Evolutionary conservation across 1,140 invertebrate genomes (phyloP).

Genomic region (Psilanteris sp.): DNA sequence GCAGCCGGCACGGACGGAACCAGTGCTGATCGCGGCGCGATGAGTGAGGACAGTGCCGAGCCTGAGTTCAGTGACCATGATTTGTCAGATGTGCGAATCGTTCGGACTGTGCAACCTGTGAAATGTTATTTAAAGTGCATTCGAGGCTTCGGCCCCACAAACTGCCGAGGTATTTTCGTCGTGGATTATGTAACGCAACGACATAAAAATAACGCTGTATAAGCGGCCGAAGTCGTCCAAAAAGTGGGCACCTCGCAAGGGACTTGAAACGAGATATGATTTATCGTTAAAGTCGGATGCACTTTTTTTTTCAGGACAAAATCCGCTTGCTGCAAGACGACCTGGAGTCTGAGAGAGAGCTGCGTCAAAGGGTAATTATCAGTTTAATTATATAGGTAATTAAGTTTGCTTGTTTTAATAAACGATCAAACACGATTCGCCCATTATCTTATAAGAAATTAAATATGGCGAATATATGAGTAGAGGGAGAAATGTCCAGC

Average conservation of each 20-base stretch:
- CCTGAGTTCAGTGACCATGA: too few relatives aligned
- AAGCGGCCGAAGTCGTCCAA: neutral
- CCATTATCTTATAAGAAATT: conserved; percentile 34
- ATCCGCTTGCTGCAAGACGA: conserved; percentile 98
- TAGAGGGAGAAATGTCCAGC: conserved; percentile 72
- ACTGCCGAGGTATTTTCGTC: conserved; percentile 45
- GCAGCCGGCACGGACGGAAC: too few relatives aligned
- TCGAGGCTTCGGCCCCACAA: conserved; percentile 12
- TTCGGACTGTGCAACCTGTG: conserved; percentile 11
- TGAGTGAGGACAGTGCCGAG: too few relatives aligned
- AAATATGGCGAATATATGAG: conserved; percentile 59
- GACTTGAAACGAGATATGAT: conserved; percentile 16
- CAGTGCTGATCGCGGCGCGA: too few relatives aligned
- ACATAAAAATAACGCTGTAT: conserved; percentile 44
- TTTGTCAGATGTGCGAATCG: too few relatives aligned
- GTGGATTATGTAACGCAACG: conserved; percentile 33
- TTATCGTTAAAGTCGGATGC: too few relatives aligned
- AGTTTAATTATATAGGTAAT: too few relatives aligned
- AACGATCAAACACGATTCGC: too few relatives aligned
- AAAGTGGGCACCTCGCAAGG: conserved; percentile 2
- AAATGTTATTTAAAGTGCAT: conserved; percentile 16
- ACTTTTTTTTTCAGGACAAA: conserved; percentile 91
- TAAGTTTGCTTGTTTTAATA: too few relatives aligned
- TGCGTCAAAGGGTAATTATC: conserved; percentile 96
- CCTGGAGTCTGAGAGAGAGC: conserved; percentile 97